Evolutionary conservation across 2,797 vertebrate species (phyloP).

Genomic region (Parotocinclus haroldoi): DNA sequence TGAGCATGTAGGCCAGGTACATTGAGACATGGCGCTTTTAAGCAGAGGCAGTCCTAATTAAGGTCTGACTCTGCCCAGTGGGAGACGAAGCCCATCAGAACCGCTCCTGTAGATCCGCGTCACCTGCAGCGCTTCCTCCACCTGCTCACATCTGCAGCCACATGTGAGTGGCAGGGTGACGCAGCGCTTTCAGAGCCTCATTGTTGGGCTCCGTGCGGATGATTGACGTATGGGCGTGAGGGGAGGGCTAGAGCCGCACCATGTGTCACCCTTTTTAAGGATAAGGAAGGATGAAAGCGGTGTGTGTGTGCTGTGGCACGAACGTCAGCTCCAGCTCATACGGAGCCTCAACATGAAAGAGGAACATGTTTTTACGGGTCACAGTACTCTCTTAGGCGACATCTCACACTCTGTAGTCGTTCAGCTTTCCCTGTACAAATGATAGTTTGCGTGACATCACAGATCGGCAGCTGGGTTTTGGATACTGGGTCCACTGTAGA

Average conservation of each 20-base stretch:
- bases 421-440: too few species aligned
- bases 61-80: slow-evolving; percentile 66
- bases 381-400: too few species aligned
- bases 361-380: too few species aligned
- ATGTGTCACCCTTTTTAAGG: slow-evolving; percentile 68
- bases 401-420: too few species aligned
- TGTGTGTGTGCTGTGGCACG: slow-evolving; percentile 56
- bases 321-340: slow-evolving; percentile 29
- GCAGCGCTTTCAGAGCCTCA: slow-evolving; percentile 61
- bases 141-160: slow-evolving; percentile 39
- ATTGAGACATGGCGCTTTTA: slow-evolving; percentile 53
- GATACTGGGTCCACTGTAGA: too few species aligned
- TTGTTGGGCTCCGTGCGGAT: slow-evolving; percentile 61
- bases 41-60: slow-evolving; percentile 74
- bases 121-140: slow-evolving; percentile 46
- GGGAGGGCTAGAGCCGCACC: slow-evolving; percentile 53
- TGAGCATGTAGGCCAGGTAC: slow-evolving; percentile 52
- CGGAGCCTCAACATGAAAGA: too few species aligned
- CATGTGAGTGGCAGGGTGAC: slow-evolving; percentile 67
- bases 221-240: slow-evolving; percentile 65
- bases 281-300: slow-evolving; percentile 68
- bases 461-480: too few species aligned
- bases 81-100: slow-evolving; percentile 58
- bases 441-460: too few species aligned
- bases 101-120: slow-evolving; percentile 45